Evolutionary conservation across 2,113 vertebrate genomes (phyloP).

Genomic region (Limanda limanda): DNA sequence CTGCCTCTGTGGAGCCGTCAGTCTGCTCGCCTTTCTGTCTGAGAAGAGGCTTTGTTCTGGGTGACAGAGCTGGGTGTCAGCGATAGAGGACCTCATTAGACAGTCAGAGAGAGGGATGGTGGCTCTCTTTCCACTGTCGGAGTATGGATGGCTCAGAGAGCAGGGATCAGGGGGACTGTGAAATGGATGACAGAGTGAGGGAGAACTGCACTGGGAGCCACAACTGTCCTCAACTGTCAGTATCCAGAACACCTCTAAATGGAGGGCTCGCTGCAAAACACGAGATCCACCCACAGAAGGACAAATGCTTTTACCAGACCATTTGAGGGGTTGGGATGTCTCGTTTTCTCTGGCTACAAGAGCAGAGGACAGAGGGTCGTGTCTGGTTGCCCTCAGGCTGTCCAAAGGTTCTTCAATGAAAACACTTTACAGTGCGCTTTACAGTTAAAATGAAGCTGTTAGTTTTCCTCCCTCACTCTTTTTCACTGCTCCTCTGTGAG

Average conservation of each 20-base stretch:
- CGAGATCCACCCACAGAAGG: slow-evolving; percentile 19
- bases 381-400: slow-evolving; percentile 3
- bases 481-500: slow-evolving; percentile 2
- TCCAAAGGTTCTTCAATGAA: background rate
- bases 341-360: slow-evolving; percentile 19
- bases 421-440: no score
- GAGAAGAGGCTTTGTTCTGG: slow-evolving; percentile 74
- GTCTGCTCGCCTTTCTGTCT: slow-evolving; percentile 66
- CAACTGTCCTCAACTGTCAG: slow-evolving; percentile 50
- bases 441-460: no score
- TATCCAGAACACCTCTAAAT: slow-evolving; percentile 42
- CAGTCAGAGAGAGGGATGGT: slow-evolving; percentile 59
- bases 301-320: slow-evolving; percentile 33
- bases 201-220: slow-evolving; percentile 44
- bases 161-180: slow-evolving; percentile 42
- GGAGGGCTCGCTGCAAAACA: slow-evolving; percentile 20
- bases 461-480: no score
- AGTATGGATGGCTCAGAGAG: slow-evolving; percentile 57
- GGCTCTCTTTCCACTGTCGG: slow-evolving; percentile 51
- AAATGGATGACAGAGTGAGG: slow-evolving; percentile 54
- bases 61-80: slow-evolving; percentile 73
- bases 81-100: slow-evolving; percentile 75
- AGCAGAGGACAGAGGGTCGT: slow-evolving; percentile 24
- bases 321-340: slow-evolving; percentile 31
- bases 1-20: slow-evolving; percentile 62